Evolutionary conservation across 2,888 invertebrate genomes (phyloP), one percentile per base, ranked within the genome.

Genomic region (Epirrhoe tristata): DNA sequence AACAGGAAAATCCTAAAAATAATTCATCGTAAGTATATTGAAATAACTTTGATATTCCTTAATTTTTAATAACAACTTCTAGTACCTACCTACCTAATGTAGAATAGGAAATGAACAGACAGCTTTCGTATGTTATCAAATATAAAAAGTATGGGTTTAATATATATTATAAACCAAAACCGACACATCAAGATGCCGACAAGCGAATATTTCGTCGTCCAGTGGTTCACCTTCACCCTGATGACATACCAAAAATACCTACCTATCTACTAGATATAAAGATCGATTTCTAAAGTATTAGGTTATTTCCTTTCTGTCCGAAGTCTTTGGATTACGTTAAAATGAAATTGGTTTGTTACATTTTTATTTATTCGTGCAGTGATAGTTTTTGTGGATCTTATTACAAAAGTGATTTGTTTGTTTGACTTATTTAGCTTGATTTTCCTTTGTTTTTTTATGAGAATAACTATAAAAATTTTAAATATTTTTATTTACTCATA

Each of bases 221-320:
- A 83, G 81, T 59, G 71, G 86, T 83, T 86, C 74, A 81, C 86
- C 87, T 86, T 87, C 85, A 79, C 78, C 72, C 65, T 73, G 67
- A 60, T 64, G 58, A 58, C 71, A 71, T 72, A 66, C 54, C 71
- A 69, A 64, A 59, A 64, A 63, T 68, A 69, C 55, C 52, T 72
- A 66, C 60, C 55, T 63, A 48, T 48, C 14, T 63, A 69, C 72
- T 70, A 78, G 74, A 78, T 83, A 83, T 81, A 83, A 83, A 81
- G 74, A 76, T 72, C 73, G 76, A 73, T 73, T 74, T 74, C 74
- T 59, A 66, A 66, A 32, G 63, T 57, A 66, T 71, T 70, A 78
- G 77, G 74, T 78, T 81, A 82, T 78, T 82, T 74, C 67, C 70
- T 69, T 63, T 67, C 66, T 74, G 66, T 75, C 72, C 75, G 73